Evolutionary conservation across 2,888 invertebrate genomes (phyloP).

Genomic region (Lottia gigantea): DNA sequence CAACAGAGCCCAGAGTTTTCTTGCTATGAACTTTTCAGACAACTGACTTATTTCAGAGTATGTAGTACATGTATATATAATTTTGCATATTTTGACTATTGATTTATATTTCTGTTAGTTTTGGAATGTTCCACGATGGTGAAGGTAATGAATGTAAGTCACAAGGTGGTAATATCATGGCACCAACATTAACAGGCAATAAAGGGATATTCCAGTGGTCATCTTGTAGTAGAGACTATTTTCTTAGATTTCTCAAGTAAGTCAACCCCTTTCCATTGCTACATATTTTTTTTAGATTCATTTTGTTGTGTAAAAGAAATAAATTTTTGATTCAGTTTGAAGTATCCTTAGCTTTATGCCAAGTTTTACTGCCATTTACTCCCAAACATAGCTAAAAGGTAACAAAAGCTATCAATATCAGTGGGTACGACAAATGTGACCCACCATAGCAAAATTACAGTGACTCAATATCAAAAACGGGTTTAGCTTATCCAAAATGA

Average conservation of each 20-base stretch:
- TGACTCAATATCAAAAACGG: no score
- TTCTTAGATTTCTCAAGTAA: slow-evolving; percentile 58
- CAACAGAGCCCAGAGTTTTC: no score
- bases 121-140: slow-evolving; percentile 64
- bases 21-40: no score
- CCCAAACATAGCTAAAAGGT: no score
- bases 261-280: not conserved
- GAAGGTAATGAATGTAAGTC: slow-evolving; percentile 52
- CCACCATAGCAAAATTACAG: no score
- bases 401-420: no score
- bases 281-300: not conserved
- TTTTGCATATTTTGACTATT: no score
- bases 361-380: not conserved
- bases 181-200: slow-evolving; percentile 52
- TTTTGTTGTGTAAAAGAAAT: no score
- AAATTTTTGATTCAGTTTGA: not conserved
- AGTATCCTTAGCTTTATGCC: not conserved
- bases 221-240: slow-evolving; percentile 51
- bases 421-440: no score
- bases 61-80: no score
- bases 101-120: slow-evolving; percentile 35
- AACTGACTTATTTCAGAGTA: no score
- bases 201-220: slow-evolving; percentile 60
- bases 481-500: no score
- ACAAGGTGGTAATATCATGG: slow-evolving; percentile 56